Base-by-base conservation (phyloP, 2,888 invertebrate species). In the Idaea straminata region DNA sequence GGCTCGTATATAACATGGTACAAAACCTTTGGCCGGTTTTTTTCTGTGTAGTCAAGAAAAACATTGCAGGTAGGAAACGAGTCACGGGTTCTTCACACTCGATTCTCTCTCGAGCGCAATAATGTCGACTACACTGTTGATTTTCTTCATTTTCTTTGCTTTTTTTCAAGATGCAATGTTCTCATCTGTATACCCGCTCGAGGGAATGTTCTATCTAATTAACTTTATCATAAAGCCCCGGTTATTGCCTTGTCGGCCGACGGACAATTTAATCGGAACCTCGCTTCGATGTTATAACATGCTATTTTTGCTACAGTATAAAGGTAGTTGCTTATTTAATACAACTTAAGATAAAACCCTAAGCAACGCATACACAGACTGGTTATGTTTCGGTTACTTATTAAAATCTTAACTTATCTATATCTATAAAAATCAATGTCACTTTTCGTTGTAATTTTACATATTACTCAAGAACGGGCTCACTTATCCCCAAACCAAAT, bases 161-260 rank as follows among this genome's bases (percentile, higher is more conserved):
- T 77, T 81, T 80, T 84, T 80, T 80, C 77, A 80, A 77, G 71
- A 77, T 77, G 72, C 75, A 69, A 71, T 65, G 81, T 78, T 82
- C 87, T 87, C 85, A 88, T 88, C 86, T 85, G 85, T 86, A 80
- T 84, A 82, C 82, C 76, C 77, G 87, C 90, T 88, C 88, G 77
- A 71, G 91, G 89, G 91, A 90, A 90, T 90, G 89, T 88, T 88
- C 83, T 83, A 87, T 86, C 89, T 90, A 91, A 91, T 91, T 91
- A 91, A 89, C 86, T 90, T 89, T 88, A 91, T 90, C 87, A 90
- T 91, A 91, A 90, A 88, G 83, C 83, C 80, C 82, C 78, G 83
- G 85, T 83, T 89, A 90, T 88, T 90, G 86, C 87, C 83, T 86
- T 86, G 86, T 84, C 85, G 80, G 82, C 77, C 75, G 79, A 75